Evolutionary conservation across 2,113 vertebrate species (phyloP).

Genomic region (Mungos mungo): DNA sequence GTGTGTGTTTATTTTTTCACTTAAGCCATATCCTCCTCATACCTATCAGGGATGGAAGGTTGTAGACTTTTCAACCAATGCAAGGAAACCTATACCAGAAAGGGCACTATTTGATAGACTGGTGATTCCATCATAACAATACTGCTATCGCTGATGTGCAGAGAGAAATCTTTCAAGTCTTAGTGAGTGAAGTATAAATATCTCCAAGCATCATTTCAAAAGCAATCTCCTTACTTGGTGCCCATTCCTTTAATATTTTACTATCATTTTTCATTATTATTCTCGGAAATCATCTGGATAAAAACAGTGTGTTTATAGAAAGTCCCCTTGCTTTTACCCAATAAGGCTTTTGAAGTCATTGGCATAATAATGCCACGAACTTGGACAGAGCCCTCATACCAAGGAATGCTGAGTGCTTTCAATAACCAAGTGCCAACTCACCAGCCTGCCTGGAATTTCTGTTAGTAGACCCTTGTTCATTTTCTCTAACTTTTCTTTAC

Average conservation of each 20-base stretch:
- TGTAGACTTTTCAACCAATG: neutral
- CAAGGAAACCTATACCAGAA: neutral
- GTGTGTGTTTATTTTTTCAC: neutral
- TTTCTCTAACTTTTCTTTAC: neutral
- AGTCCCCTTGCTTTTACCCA: conserved; percentile 47
- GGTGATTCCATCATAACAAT: neutral
- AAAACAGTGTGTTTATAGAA: conserved; percentile 53
- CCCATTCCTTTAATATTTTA: conserved; percentile 43
- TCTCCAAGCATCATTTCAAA: neutral
- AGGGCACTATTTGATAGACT: neutral
- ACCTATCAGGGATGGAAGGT: neutral
- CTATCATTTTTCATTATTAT: conserved; percentile 53
- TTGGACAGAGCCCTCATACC: neutral
- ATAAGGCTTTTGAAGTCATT: conserved; percentile 36
- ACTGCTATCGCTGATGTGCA: neutral
- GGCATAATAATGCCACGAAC: neutral
- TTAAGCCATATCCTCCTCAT: neutral
- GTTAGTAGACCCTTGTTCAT: neutral
- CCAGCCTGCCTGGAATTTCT: neutral
- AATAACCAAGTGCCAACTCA: neutral
- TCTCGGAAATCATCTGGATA: conserved; percentile 47
- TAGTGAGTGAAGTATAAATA: conserved; percentile 41
- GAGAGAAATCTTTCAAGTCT: neutral
- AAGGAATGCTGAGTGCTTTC: conserved; percentile 29
- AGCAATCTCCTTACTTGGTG: conserved; percentile 21